A percentile compares a stretch with the other conserved stretches of the same genome.
phyloP scores from a whole-genome alignment of 2,888 invertebrate genomes.

The Drosophila nr. medialis region DNA sequence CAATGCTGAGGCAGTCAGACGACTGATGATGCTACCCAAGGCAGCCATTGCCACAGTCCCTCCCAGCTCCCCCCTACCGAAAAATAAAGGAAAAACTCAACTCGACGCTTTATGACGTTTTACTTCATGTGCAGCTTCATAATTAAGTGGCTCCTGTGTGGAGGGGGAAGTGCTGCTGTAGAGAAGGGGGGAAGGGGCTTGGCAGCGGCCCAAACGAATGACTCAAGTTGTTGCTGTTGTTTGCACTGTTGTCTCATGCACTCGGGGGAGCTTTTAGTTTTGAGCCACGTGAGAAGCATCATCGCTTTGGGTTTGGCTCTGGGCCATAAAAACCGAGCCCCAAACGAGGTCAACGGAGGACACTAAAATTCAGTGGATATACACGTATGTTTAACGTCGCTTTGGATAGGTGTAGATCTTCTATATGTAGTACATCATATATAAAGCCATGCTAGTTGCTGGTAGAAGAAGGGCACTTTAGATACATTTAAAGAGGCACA shows the following conservation, averaged over 20 bases:
- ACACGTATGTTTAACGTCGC: slow-evolving; percentile 24
- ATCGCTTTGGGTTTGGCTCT: slow-evolving; percentile 62
- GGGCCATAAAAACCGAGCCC: slow-evolving; percentile 74
- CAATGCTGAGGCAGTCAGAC: slow-evolving; percentile 48
- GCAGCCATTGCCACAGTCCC: slow-evolving; percentile 51
- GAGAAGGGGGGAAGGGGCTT: neutral
- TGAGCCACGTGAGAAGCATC: slow-evolving; percentile 79
- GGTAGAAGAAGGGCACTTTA: slow-evolving; percentile 7
- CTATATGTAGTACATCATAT: slow-evolving; percentile 1
- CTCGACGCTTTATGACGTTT: slow-evolving; percentile 81
- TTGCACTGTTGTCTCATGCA: slow-evolving; percentile 51
- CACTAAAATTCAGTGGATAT: slow-evolving; percentile 70
- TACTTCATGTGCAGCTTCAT: slow-evolving; percentile 80
- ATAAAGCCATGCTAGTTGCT: slow-evolving; percentile 9
- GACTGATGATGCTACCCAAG: slow-evolving; percentile 70
- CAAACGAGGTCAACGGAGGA: slow-evolving; percentile 76
- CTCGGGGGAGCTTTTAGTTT: slow-evolving; percentile 79
- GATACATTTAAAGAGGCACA: slow-evolving; percentile 71
- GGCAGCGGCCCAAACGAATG: slow-evolving; percentile 20
- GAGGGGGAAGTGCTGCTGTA: neutral
- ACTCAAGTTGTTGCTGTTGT: slow-evolving; percentile 32
- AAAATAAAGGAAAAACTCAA: slow-evolving; percentile 46
- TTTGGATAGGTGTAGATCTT: slow-evolving; percentile 21
- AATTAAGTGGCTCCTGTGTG: slow-evolving; percentile 70
- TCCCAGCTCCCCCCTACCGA: slow-evolving; percentile 10